A percentile compares a stretch with the other conserved stretches of the same genome.
These are phyloP conservation scores for Geothlypis trichas DNA, from an alignment of 2,113 vertebrate species.

Conservation along the genomic window DNA sequence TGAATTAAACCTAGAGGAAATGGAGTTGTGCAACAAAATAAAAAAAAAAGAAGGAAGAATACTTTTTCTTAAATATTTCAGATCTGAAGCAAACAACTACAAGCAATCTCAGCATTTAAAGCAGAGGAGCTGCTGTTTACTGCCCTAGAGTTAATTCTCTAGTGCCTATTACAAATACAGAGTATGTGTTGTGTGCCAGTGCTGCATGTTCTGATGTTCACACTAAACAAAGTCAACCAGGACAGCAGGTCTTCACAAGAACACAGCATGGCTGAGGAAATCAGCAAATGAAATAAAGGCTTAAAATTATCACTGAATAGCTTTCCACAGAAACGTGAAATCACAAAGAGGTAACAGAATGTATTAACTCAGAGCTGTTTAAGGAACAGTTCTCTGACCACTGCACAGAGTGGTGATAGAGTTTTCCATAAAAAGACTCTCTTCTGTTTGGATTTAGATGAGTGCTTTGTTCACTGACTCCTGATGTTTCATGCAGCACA, in stretches of 20 bases:
- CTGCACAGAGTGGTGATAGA: neutral
- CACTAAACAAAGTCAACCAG: neutral
- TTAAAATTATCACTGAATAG: neutral
- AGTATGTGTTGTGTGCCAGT: neutral
- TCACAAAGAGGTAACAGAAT: neutral
- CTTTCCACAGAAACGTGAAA: neutral
- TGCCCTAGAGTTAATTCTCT: neutral
- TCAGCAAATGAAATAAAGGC: neutral
- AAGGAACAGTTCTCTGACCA: neutral
- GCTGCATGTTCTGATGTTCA: neutral
- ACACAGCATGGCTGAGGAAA: neutral
- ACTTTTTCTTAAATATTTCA: neutral
- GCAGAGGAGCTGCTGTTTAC: neutral
- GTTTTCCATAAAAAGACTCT: neutral
- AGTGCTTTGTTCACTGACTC: neutral
- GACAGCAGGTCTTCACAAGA: neutral
- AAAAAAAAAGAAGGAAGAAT: neutral
- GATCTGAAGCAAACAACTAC: neutral
- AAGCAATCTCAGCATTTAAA: neutral
- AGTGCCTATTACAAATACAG: neutral
- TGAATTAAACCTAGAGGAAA: neutral
- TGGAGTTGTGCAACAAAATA: neutral
- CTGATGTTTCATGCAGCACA: neutral
- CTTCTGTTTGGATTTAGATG: neutral
- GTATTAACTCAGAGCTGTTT: neutral